Base-by-base conservation (phyloP, 2,113 vertebrate genomes). In the Mungos mungo region DNA sequence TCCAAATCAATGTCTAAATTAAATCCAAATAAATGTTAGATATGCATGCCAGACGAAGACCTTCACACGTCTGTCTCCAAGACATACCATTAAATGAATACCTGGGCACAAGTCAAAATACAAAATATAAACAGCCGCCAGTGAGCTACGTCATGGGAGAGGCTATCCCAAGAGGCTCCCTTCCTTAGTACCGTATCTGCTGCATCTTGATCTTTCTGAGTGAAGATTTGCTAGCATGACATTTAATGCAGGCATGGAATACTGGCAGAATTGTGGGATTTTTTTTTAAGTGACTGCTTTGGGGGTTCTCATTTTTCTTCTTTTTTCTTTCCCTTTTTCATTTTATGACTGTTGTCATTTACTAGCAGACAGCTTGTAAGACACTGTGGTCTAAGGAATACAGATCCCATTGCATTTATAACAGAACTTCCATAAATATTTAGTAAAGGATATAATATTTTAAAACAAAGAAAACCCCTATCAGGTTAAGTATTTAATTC, bases 11-110 rank as follows among this genome's bases (percentile, higher is more conserved):
- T 3, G 5, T 47, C 86, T 76, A n/a, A 91, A 91, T 33, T 90
- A 80, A 21, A 1, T 96, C 12, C 54, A 74, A 97, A 96, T 71
- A 94, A 93, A 92, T 96, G 60, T 83, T 96, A 31, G 16, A 93
- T 31, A 77, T 72, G 97, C 63, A 50, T 69, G 90, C 97, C 93
- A 95, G 90, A 96, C 90, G 89, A 92, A 98, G 98, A 81, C 90
- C 60, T 93, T 95, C 96, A 74, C 41, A 68, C 81, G 72, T 65
- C 65, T 91, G 35, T 85, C 83, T 93, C 33, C 38, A 88, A 83
- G 84, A 69, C 81, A 72, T 82, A 33, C 15, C 41, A 19, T 23
- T 81, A 57, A 50, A 71, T 89, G 71, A 8, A 90, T 96, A 96
- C 93, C 87, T 93, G 23, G 60, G 29, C 41, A 47, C 57, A 97